phyloP scores from a whole-genome alignment of 2,888 invertebrate species.

The Chrysomela aeneicollis region DNA sequence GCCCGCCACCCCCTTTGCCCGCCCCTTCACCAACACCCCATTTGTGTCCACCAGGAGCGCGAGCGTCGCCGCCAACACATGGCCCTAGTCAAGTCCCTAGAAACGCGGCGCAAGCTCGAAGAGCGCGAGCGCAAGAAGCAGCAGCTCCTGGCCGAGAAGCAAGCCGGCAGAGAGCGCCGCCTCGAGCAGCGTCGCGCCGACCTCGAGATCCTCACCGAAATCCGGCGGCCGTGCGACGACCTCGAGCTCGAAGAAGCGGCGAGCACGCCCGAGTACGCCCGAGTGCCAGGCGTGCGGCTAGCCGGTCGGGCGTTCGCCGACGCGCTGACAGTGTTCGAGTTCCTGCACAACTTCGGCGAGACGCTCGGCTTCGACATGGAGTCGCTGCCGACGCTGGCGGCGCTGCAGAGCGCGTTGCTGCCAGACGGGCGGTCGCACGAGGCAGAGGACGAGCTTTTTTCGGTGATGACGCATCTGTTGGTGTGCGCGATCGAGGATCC shows the following conservation, averaged over 20 bases:
- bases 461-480: conserved; percentile 87
- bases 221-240: conserved; percentile 91
- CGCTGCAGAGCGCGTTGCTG: conserved; percentile 84
- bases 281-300: conserved; percentile 73
- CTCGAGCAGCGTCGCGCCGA: conserved; percentile 75
- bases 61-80: conserved; percentile 92
- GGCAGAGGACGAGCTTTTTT: conserved; percentile 84
- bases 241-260: conserved; percentile 84
- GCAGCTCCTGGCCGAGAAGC: conserved; percentile 82
- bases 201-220: conserved; percentile 72
- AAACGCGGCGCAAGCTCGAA: conserved; percentile 86
- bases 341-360: conserved; percentile 94
- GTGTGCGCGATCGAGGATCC: conserved; percentile 94
- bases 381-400: conserved; percentile 84
- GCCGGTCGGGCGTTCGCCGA: conserved; percentile 92
- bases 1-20: background rate
- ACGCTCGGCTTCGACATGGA: conserved; percentile 93
- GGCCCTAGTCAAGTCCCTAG: conserved; percentile 85
- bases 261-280: conserved; percentile 76
- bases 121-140: conserved; percentile 81
- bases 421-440: conserved; percentile 76
- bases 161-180: conserved; percentile 85
- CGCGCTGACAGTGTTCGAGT: conserved; percentile 94
- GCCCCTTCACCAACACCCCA: no score
- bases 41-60: conserved; percentile 28